Evolutionary conservation across 2,888 invertebrate species (phyloP), one percentile per base, ranked within the genome.

Genomic region (Clepsis dumicolana): DNA sequence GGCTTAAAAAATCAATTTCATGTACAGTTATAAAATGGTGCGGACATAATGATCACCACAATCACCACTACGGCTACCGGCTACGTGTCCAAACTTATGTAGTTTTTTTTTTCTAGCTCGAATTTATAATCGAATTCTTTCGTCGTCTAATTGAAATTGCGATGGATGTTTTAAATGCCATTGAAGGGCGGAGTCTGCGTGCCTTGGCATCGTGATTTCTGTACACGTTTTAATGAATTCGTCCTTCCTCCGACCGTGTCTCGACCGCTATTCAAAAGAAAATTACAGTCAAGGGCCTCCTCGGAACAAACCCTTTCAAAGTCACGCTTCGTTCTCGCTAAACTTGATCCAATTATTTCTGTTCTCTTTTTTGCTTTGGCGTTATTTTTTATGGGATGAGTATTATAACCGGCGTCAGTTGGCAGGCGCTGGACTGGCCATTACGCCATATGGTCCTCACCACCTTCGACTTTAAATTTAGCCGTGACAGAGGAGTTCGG

Each of bases 371-470:
- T 89, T 87, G 82, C 83, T 85, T 52, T n/a, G 25, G 52, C 44
- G 4, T 52, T 83, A 81, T 86, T 79, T 84, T 87, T 86, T 87
- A 81, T 81, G 80, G 79, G 83, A 84, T 79, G 83, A 86, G 87
- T 88, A 85, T 89, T 91, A 89, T 90, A 80, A 82, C 79, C 77
- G 74, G 88, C 91, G 93, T 91, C 93, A 93, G 93, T 89, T 93
- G 93, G 93, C 79, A 78, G 86, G 83, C 91, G 91, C 72, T 75
- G 79, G 75, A 81, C 77, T 75, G 75, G 77, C 77, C 80, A 80
- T 75, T 80, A 81, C 88, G 80, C 89, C 91, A 93, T 91, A 90
- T 93, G 93, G 85, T 88, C 82, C 79, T 79, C 79, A 80, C 79
- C 79, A 80, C 80, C 81, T 80, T 73, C 76, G 81, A 81, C 82